Evolutionary conservation across 2,888 invertebrate genomes (phyloP).

Genomic region (Drosophila mayaguana): DNA sequence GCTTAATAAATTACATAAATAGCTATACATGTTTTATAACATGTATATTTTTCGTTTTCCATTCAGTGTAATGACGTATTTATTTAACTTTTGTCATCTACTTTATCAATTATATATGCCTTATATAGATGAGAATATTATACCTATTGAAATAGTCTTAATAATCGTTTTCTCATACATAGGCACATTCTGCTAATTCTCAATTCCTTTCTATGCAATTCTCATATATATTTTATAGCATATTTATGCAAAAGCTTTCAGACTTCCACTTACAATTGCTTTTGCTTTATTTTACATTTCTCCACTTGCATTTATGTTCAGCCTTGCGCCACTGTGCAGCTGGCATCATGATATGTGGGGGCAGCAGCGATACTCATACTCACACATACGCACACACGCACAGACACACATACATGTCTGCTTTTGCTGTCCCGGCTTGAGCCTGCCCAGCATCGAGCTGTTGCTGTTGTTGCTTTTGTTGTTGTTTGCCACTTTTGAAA

Average conservation of each 20-base stretch:
- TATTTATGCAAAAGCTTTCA: no score
- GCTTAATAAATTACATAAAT: not conserved
- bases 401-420: constrained; percentile 29
- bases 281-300: not conserved
- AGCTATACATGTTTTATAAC: not conserved
- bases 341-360: constrained; percentile 55
- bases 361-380: constrained; percentile 38
- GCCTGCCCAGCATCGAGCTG: constrained; percentile 54
- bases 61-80: not conserved
- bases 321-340: constrained; percentile 55
- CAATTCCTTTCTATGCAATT: no score
- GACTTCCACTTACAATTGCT: not conserved
- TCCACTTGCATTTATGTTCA: not conserved
- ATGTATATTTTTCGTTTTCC: not conserved
- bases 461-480: constrained; percentile 31
- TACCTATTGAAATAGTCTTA: no score
- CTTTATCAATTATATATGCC: not conserved
- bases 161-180: no score
- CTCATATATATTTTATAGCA: no score
- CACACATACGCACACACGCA: constrained; percentile 1
- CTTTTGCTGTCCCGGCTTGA: constrained; percentile 35
- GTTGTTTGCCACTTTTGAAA: constrained; percentile 77
- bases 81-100: not conserved
- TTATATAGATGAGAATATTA: no score
- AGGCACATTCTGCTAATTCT: no score